Conservation (phyloP, 2,113 vertebrate genomes). For the Eclectus roratus region DNA sequence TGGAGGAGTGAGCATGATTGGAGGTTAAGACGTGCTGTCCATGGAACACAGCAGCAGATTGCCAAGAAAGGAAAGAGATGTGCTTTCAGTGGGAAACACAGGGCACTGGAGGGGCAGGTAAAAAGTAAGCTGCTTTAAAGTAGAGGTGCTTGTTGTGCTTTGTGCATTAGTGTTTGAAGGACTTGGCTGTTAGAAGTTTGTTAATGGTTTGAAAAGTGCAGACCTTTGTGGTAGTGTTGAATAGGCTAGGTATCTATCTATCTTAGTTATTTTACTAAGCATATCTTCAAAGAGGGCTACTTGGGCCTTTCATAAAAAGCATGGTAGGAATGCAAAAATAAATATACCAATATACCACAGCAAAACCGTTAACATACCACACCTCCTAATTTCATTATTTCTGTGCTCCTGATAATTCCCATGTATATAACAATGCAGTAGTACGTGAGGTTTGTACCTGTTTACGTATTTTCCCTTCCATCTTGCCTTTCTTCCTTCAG, state of each 20-base stretch:
- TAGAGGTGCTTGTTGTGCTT: not conserved
- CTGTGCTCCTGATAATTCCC: not conserved
- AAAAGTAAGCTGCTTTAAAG: not conserved
- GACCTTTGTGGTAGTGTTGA: not conserved
- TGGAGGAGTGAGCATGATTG: not conserved
- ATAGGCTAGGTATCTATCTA: not conserved
- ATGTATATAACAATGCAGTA: not conserved
- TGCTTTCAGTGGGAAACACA: not conserved
- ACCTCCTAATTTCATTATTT: not conserved
- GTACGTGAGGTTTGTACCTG: not conserved
- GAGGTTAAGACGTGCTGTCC: not conserved
- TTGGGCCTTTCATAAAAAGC: not conserved
- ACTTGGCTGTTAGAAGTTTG: not conserved
- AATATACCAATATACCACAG: not conserved
- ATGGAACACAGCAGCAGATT: not conserved
- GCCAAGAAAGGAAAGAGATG: not conserved
- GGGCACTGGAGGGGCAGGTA: not conserved
- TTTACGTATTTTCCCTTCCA: fast-evolving
- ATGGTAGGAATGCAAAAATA: not conserved
- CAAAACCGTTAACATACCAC: not conserved
- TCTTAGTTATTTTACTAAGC: not conserved
- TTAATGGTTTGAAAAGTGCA: not conserved
- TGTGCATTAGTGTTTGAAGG: not conserved
- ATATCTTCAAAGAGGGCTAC: not conserved
- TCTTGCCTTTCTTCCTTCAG: not conserved